phyloP scores from a whole-genome alignment of 2,797 vertebrate species.

The Oreochromis mossambicus region DNA sequence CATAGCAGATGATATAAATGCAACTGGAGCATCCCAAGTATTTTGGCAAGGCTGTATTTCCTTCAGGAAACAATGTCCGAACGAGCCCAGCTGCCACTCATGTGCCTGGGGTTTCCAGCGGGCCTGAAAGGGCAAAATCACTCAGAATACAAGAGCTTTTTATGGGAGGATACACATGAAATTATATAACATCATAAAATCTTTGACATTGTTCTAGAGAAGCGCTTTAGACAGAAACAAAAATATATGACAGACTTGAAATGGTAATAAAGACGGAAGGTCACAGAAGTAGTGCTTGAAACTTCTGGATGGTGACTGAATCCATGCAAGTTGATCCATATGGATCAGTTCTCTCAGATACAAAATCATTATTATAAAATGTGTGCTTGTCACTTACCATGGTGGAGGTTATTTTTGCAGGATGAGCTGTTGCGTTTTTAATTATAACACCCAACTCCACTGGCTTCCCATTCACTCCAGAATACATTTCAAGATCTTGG shows the following conservation, averaged over 20 bases:
- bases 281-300: neutral
- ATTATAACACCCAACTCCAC: neutral
- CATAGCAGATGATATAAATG: constrained; percentile 56
- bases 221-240: neutral
- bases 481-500: neutral
- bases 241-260: neutral
- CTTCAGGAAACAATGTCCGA: constrained; percentile 55
- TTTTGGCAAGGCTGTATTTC: constrained; percentile 43
- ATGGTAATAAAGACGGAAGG: neutral
- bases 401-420: neutral
- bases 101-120: constrained; percentile 29
- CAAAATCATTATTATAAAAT: neutral
- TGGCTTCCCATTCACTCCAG: neutral
- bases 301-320: neutral
- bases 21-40: constrained; percentile 58
- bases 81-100: constrained; percentile 47
- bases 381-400: neutral
- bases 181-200: neutral
- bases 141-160: neutral
- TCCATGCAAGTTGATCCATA: neutral
- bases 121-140: neutral
- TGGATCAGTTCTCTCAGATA: neutral
- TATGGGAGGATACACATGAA: neutral
- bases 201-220: neutral
- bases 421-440: neutral